Base-by-base conservation (phyloP, 2,113 vertebrate species). In the Oxyura jamaicensis region DNA sequence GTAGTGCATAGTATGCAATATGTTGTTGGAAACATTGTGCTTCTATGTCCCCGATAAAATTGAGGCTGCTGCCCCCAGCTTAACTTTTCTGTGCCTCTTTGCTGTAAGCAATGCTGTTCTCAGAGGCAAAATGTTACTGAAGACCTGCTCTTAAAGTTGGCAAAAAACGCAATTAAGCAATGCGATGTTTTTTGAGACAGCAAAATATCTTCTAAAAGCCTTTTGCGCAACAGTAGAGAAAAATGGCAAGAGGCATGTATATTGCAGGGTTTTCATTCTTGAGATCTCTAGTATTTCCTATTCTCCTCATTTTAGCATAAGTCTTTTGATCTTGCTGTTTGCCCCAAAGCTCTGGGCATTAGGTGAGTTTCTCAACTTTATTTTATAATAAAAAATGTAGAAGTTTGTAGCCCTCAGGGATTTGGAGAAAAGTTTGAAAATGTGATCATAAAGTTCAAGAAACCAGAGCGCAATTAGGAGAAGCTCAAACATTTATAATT, bases 361-460 rank as follows among this genome's bases (percentile, higher is more conserved):
- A 95, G 78, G 91, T 80, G 78, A 92, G 71, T 17, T 60, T 56
- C 63, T 85, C 50, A 55, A 41, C 74, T 95, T 93, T 80, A 62
- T 92, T 95, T 85, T 85, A 74, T 48, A 22, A 75, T 86, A 74
- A 78, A 83, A 78, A 78, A 86, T 39, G 36, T 74, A 92, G 6
- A 75, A 53, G 29, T 88, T 80, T 55, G 41, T 88, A 86, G 78
- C 75, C 71, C 39, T 73, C 41, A 22, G 85, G 59, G 50, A 53
- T 77, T 53, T 83, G 55, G 44, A 93, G 55, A 88, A 90, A 91
- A 91, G 46, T 83, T 90, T 93, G 93, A 83, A 95, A 96, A 95
- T 5, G 15, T 1, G 2, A 85, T 76, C 50, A 82, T 67, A 71
- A 95, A 90, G 46, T 66, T 94, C 59, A 85, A 77, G 79, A 93